phyloP scores from a whole-genome alignment of 2,113 vertebrate genomes.

The Scalopus aquaticus region DNA sequence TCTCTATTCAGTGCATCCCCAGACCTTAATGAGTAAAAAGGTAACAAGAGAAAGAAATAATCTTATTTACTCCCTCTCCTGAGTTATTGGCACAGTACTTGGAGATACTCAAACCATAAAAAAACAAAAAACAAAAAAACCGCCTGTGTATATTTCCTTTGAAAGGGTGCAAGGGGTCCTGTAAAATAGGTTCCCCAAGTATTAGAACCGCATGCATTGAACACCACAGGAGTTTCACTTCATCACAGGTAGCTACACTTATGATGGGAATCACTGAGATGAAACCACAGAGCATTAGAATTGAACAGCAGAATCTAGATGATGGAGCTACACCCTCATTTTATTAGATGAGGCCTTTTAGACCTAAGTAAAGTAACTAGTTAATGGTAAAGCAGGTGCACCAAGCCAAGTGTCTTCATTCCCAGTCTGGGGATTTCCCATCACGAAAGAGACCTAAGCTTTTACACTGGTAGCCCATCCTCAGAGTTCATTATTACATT shows the following conservation, averaged over 20 bases:
- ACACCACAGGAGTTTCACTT: not conserved
- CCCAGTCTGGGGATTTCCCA: not conserved
- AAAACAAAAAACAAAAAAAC: not conserved
- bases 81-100: not conserved
- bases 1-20: not conserved
- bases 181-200: too few relatives aligned
- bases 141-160: not conserved
- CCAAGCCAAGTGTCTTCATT: not conserved
- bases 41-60: not conserved
- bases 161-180: not conserved
- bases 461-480: not conserved
- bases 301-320: not conserved
- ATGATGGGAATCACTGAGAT: not conserved
- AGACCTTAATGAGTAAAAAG: not conserved
- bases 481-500: not conserved
- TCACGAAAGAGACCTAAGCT: not conserved
- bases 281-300: not conserved
- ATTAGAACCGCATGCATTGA: not conserved
- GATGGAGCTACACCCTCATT: not conserved
- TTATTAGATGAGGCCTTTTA: constrained; percentile 1
- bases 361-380: not conserved
- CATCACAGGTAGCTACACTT: not conserved
- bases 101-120: not conserved
- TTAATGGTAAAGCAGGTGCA: not conserved
- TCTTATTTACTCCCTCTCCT: not conserved